A percentile compares a stretch with the other conserved stretches of the same genome.
These are phyloP conservation scores for Oedothorax gibbosus DNA, from an alignment of 1,140 invertebrate genomes.

Conservation along the genomic window DNA sequence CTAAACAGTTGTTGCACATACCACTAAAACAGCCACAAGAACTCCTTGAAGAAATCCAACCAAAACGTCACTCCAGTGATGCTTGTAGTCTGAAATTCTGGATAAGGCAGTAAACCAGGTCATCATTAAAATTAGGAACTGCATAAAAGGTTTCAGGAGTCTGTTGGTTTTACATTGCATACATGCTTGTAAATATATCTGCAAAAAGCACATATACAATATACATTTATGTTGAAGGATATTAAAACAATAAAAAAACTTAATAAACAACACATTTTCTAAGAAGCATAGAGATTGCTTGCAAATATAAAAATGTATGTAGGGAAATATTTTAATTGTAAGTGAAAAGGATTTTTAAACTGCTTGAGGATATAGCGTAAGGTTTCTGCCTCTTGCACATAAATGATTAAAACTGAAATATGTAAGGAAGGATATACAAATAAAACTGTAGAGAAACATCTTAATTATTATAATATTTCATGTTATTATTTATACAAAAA, in stretches of 20 bases:
- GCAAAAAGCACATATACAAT: conserved; percentile 67
- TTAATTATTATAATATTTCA: background rate
- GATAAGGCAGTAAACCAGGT: conserved; percentile 85
- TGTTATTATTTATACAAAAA: background rate
- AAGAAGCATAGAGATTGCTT: too few species aligned
- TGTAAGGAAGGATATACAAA: too few species aligned
- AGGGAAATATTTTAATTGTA: too few species aligned
- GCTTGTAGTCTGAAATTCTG: conserved; percentile 93
- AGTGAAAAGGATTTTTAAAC: too few species aligned
- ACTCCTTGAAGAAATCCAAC: conserved; percentile 76
- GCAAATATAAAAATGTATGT: too few species aligned
- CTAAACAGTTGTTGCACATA: conserved; percentile 22
- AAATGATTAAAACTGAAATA: too few species aligned
- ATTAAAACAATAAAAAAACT: too few species aligned
- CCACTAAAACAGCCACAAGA: conserved; percentile 47
- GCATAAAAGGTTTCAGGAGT: conserved; percentile 80
- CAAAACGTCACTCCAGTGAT: conserved; percentile 92
- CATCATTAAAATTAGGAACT: conserved; percentile 73
- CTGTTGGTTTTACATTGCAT: conserved; percentile 79
- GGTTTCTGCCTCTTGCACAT: too few species aligned
- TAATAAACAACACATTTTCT: too few species aligned
- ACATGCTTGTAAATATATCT: conserved; percentile 87
- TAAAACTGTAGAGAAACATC: background rate
- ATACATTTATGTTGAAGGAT: too few species aligned
- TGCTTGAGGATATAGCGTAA: too few species aligned